Percentiles rank a stretch among this genome's conserved stretches.
These are phyloP conservation scores for Pseudorhombus dupliciocellatus DNA, from an alignment of 2,113 vertebrate species.

Conservation along the genomic window DNA sequence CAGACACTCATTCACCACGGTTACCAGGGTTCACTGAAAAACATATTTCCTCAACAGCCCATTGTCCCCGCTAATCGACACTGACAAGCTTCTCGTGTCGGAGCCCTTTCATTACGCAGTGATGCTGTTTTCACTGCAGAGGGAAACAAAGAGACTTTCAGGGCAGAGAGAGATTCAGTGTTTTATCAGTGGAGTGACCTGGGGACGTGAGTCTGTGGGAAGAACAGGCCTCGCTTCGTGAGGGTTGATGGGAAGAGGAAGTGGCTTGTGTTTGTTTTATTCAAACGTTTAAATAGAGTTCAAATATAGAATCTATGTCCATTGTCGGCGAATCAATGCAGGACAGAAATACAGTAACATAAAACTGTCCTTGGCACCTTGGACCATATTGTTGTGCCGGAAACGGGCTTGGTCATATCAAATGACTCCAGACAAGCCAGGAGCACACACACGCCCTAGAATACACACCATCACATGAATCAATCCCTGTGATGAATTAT, in stretches of 20 bases:
- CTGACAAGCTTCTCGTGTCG: slow-evolving; percentile 62
- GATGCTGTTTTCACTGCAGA: slow-evolving; percentile 42
- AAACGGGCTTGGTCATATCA: slow-evolving; percentile 37
- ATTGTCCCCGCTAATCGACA: slow-evolving; percentile 65
- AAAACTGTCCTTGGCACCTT: slow-evolving; percentile 48
- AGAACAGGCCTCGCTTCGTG: not conserved
- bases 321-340: slow-evolving; percentile 13
- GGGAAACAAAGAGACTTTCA: slow-evolving; percentile 61
- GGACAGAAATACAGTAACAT: slow-evolving; percentile 47
- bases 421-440: slow-evolving; percentile 49
- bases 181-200: slow-evolving; percentile 14
- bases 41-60: slow-evolving; percentile 52
- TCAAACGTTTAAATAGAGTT: not conserved
- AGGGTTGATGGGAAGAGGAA: not conserved
- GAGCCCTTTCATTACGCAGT: slow-evolving; percentile 50
- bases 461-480: not conserved
- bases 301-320: not conserved
- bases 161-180: slow-evolving; percentile 18
- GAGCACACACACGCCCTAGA: slow-evolving; percentile 17
- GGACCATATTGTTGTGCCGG: slow-evolving; percentile 15
- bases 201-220: not conserved
- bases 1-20: not conserved
- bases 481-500: not conserved
- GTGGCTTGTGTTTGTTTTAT: not conserved
- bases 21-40: slow-evolving; percentile 32